Percentiles rank a stretch among this genome's conserved stretches.
phyloP scores from a whole-genome alignment of 2,113 vertebrate genomes.

The Caloenas nicobarica region DNA sequence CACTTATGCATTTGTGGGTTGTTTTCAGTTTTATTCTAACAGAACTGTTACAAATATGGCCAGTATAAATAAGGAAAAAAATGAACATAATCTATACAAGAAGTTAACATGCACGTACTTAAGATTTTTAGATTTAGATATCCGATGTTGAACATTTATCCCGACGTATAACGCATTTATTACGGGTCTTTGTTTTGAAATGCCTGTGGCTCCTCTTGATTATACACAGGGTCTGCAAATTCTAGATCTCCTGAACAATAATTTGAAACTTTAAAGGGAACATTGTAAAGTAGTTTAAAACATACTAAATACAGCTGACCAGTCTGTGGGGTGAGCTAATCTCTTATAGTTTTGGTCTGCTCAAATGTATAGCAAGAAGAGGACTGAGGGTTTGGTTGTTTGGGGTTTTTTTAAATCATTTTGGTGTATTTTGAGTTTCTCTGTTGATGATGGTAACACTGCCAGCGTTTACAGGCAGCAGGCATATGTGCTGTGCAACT shows the following conservation, averaged over 20 bases:
- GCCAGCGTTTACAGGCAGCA: not conserved
- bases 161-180: not conserved
- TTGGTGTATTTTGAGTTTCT: not conserved
- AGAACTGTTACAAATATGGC: not conserved
- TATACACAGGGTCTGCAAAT: not conserved
- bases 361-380: not conserved
- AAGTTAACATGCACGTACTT: not conserved
- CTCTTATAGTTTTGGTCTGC: not conserved
- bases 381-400: not conserved
- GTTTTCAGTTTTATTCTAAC: not conserved
- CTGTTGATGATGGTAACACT: not conserved
- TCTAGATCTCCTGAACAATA: not conserved
- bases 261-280: not conserved
- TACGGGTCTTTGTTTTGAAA: not conserved
- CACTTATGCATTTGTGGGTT: not conserved
- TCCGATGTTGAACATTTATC: not conserved
- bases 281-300: not conserved
- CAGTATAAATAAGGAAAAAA: not conserved
- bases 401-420: not conserved
- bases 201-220: not conserved
- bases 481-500: not conserved
- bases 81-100: not conserved
- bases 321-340: not conserved
- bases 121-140: not conserved
- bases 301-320: not conserved